phyloP scores from a whole-genome alignment of 2,888 invertebrate species.

The Xanthia togata region DNA sequence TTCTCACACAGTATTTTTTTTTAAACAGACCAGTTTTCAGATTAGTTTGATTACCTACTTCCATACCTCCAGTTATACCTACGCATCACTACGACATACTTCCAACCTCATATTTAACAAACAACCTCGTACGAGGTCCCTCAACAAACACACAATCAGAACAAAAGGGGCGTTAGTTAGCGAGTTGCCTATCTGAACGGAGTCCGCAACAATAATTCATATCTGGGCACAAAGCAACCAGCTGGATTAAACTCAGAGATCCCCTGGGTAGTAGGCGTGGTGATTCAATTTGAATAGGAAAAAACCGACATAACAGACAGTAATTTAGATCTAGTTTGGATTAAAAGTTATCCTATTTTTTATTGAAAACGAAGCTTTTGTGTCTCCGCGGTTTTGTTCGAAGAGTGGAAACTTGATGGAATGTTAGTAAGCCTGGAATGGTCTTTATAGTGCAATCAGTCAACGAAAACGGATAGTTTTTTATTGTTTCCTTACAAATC shows the following conservation, averaged over 20 bases:
- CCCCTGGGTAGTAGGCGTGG: conserved; percentile 70
- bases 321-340: conserved; percentile 64
- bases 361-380: conserved; percentile 56
- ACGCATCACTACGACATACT: conserved; percentile 19
- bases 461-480: conserved; percentile 26
- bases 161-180: conserved; percentile 55
- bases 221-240: conserved; percentile 68
- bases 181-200: conserved; percentile 50
- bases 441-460: background rate
- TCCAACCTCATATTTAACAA: conserved; percentile 14
- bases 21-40: background rate
- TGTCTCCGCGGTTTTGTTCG: conserved; percentile 35
- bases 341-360: conserved; percentile 56
- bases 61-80: background rate
- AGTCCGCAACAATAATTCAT: conserved; percentile 72
- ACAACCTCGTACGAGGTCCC: conserved; percentile 15
- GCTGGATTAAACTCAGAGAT: conserved; percentile 71
- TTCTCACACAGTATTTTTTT: background rate
- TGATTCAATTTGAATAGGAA: conserved; percentile 79
- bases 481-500: conserved; percentile 35
- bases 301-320: conserved; percentile 70
- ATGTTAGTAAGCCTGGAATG: conserved; percentile 12
- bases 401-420: conserved; percentile 19
- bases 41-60: background rate
- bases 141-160: conserved; percentile 46